Percentiles rank a stretch among this genome's conserved stretches.
These are phyloP conservation scores for Neosalanx taihuensis DNA, from an alignment of 2,797 vertebrate genomes.

Conservation along the genomic window DNA sequence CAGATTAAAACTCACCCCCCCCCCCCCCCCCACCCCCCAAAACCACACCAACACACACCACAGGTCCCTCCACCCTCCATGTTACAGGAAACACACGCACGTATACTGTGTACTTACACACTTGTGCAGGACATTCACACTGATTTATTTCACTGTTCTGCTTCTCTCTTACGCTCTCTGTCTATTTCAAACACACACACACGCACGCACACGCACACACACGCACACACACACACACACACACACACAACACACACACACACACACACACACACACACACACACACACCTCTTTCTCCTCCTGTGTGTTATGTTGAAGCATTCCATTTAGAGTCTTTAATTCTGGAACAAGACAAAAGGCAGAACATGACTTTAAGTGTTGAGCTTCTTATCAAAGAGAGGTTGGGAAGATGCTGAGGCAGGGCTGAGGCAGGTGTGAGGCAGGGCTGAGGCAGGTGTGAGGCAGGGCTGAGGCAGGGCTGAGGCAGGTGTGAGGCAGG, in stretches of 20 bases:
- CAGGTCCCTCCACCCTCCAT: background rate
- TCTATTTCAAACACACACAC: constrained; percentile 24
- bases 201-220: constrained; percentile 19
- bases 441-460: too few relatives aligned
- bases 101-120: constrained; percentile 51
- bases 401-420: background rate
- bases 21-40: constrained; percentile 50
- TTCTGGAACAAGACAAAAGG: constrained; percentile 25
- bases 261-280: constrained; percentile 23
- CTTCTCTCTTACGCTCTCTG: background rate
- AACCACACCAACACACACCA: constrained; percentile 39
- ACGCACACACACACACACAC: constrained; percentile 21
- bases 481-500: too few relatives aligned
- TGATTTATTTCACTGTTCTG: constrained; percentile 15
- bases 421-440: background rate
- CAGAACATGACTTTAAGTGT: constrained; percentile 15
- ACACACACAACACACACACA: constrained; percentile 17
- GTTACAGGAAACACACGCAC: constrained; percentile 3
- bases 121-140: constrained; percentile 45
- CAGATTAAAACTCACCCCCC: constrained; percentile 70
- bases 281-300: constrained; percentile 4
- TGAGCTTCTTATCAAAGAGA: constrained; percentile 10
- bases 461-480: too few relatives aligned
- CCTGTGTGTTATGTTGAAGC: constrained; percentile 16
- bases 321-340: constrained; percentile 23